Base-by-base conservation (phyloP, 2,888 invertebrate genomes). In the Bugulina stolonifera region DNA sequence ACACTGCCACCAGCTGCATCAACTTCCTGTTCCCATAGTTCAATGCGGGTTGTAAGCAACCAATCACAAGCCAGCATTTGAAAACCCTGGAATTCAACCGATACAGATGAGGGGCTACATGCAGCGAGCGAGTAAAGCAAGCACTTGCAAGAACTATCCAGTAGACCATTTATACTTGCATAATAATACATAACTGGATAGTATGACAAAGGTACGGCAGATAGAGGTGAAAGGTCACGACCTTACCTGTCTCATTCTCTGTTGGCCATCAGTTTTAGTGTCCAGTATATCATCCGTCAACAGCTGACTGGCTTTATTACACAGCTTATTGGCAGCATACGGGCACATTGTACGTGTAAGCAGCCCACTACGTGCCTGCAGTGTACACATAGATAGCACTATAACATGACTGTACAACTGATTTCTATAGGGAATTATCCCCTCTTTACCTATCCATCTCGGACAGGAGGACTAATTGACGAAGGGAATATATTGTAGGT, bases 11-110 rank as follows among this genome's bases (percentile, higher is more conserved):
- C 25, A 29, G 64, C 2, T 18, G 64, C 25, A 72, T 75, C 75
- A 73, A 79, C 81, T 76, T 81, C 77, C 76, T 88, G 88, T 84
- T 94, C 92, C 97, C 97, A 98, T 74, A 94, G 85, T 1, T 91
- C 89, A 2, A 94, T 92, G 74, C 96, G 89, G 0, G 94, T 92
- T 80, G 93, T 94, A 79, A 98, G 86, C 77, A 97, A 84, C 96
- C 96, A 97, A 84, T 98, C 98, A 82, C 93, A 94, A 76, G 93
- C 90, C 79, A 98, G 87, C 76, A 97, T 87, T 86, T 96, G 94
- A 78, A 93, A 89, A 75, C 93, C 87, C 94, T 96, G 85, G 1
- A 76, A 72, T 23, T 10, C 10, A 14, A 52, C 10, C 10, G n/a
- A n/a, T n/a, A n/a, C n/a, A n/a, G n/a, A n/a, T n/a, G n/a, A n/a